Conservation (phyloP, 2,113 vertebrate species). For the Clarias macrocephalus region DNA sequence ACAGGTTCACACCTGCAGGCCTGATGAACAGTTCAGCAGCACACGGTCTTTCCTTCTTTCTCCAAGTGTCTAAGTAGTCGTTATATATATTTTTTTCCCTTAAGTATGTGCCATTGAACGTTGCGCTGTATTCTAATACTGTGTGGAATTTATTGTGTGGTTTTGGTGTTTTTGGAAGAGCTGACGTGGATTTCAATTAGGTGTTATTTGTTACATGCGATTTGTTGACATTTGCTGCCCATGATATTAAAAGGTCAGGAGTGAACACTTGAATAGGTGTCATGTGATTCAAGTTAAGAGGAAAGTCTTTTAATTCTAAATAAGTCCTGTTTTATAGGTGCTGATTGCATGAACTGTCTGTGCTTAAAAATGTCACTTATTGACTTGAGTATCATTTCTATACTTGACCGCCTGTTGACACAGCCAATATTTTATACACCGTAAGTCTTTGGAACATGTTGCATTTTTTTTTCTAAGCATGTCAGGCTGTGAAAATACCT, state of each 20-base stretch:
- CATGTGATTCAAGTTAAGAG: conserved; percentile 33
- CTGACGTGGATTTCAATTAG: conserved; percentile 1
- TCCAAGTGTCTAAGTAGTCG: background rate
- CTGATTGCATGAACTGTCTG: background rate
- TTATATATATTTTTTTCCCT: no score
- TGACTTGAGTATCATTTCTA: background rate
- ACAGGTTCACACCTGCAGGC: conserved; percentile 31
- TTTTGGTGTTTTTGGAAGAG: conserved; percentile 24
- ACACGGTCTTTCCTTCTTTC: background rate
- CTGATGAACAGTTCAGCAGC: background rate
- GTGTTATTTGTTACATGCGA: conserved; percentile 25
- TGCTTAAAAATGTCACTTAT: background rate
- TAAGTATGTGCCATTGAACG: background rate
- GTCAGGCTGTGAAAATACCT: conserved; percentile 27
- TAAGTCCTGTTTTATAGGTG: conserved; percentile 6
- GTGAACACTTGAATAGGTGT: conserved; percentile 12
- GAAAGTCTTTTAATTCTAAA: conserved; percentile 16
- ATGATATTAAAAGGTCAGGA: conserved; percentile 9
- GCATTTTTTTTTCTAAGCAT: background rate
- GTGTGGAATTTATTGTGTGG: background rate
- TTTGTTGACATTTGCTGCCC: conserved; percentile 31
- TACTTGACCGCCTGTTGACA: background rate
- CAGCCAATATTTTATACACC: background rate
- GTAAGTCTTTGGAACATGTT: background rate
- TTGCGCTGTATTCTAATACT: background rate